These are phyloP conservation scores for Microhierax caerulescens DNA, from an alignment of 2,797 vertebrate species.

Conservation along the genomic window DNA sequence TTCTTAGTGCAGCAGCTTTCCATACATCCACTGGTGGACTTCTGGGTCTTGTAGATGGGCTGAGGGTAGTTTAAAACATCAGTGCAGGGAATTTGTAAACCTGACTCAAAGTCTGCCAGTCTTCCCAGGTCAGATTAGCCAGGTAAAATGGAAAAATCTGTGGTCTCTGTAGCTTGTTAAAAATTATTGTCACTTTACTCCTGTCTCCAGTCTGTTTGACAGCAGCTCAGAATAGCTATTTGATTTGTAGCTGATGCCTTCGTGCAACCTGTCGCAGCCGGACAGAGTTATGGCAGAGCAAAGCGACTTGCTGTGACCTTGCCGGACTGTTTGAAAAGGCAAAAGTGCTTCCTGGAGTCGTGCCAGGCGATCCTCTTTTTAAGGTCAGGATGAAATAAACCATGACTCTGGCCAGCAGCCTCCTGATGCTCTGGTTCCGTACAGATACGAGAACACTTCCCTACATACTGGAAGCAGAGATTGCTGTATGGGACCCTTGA, in stretches of 20 bases:
- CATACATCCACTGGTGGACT: accelerated
- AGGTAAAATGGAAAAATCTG: not conserved
- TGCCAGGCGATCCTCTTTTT: not conserved
- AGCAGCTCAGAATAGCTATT: not conserved
- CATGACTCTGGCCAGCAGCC: not conserved
- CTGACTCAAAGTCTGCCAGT: not conserved
- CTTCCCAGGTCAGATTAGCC: not conserved
- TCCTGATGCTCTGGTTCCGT: accelerated
- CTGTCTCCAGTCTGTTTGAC: not conserved
- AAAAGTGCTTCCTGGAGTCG: not conserved
- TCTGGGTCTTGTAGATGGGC: not conserved
- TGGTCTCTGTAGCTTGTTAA: not conserved
- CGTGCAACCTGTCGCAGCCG: not conserved
- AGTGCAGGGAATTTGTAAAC: not conserved
- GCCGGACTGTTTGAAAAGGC: not conserved
- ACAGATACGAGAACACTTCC: not conserved
- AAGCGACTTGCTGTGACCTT: not conserved
- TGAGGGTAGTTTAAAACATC: not conserved
- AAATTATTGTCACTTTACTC: not conserved
- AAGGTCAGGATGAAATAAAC: not conserved
- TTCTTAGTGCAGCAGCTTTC: not conserved
- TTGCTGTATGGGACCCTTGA: accelerated
- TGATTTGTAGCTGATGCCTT: not conserved
- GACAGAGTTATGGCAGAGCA: accelerated
- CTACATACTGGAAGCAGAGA: not conserved